A percentile compares a stretch with the other conserved stretches of the same genome.
Evolutionary conservation across 2,888 invertebrate genomes (phyloP).

Genomic region (Ypsolopha sequella): DNA sequence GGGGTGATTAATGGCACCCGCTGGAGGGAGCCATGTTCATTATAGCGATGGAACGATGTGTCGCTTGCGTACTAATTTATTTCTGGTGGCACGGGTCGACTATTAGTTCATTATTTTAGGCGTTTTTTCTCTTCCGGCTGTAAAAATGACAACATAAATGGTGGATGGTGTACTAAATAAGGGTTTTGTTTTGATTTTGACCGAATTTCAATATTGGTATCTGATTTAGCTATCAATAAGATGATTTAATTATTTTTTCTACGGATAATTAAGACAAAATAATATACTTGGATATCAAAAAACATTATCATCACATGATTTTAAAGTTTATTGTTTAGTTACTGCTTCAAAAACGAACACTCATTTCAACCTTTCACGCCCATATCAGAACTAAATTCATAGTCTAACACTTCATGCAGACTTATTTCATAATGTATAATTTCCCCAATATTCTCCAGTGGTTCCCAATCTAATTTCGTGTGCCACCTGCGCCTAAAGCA

Average conservation of each 20-base stretch:
- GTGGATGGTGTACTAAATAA: conserved; percentile 26
- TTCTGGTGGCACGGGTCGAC: conserved; percentile 39
- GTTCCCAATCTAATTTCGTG: conserved; percentile 19
- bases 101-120: conserved; percentile 62
- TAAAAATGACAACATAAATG: conserved; percentile 41
- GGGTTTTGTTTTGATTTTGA: background rate
- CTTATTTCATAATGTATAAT: conserved; percentile 3
- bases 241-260: no score
- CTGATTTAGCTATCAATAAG: no score
- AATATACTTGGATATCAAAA: no score
- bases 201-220: no score
- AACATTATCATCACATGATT: no score
- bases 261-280: no score
- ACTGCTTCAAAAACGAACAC: no score
- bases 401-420: background rate
- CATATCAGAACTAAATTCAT: no score
- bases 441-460: background rate
- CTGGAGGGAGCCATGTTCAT: conserved; percentile 68
- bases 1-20: conserved; percentile 58
- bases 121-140: conserved; percentile 57
- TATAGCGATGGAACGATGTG: conserved; percentile 64
- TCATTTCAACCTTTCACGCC: no score
- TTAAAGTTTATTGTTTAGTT: no score
- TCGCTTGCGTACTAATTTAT: conserved; percentile 65
- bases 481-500: conserved; percentile 15